Evolutionary conservation across 2,888 invertebrate species (phyloP).

Genomic region (Drosophila limbata): DNA sequence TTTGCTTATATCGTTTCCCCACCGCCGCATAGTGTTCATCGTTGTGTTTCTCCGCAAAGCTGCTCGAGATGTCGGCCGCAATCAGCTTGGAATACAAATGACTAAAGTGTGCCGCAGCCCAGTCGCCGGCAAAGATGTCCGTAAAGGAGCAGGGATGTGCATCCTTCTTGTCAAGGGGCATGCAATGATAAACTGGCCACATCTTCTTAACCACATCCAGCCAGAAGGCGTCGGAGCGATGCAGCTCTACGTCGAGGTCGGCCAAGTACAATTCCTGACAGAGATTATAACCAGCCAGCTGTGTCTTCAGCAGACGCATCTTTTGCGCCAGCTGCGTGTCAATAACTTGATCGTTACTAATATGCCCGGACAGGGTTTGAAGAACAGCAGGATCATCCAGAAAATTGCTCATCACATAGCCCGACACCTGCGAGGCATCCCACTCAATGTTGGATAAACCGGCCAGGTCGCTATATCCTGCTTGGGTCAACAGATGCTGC

Average conservation of each 20-base stretch:
- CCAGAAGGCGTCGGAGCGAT: conserved; percentile 93
- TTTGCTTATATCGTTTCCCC: conserved; percentile 91
- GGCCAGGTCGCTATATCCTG: conserved; percentile 93
- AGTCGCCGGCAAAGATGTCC: conserved; percentile 93
- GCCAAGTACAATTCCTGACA: conserved; percentile 93
- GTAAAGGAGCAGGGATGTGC: conserved; percentile 94
- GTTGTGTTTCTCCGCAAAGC: conserved; percentile 88
- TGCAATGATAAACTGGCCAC: conserved; percentile 93
- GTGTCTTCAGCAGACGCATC: conserved; percentile 88
- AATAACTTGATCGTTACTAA: conserved; percentile 90
- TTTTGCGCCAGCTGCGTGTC: conserved; percentile 89
- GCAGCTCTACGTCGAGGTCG: conserved; percentile 92
- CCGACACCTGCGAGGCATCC: conserved; percentile 95
- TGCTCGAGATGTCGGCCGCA: conserved; percentile 95
- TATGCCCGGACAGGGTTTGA: conserved; percentile 90
- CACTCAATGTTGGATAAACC: conserved; percentile 96
- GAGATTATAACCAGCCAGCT: conserved; percentile 92
- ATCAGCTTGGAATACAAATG: conserved; percentile 94
- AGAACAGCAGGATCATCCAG: conserved; percentile 88
- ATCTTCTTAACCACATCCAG: conserved; percentile 90
- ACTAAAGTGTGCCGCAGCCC: conserved; percentile 94
- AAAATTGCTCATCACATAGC: conserved; percentile 93
- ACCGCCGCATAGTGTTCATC: conserved; percentile 85
- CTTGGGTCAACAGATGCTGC: conserved; percentile 93
- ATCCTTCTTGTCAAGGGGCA: conserved; percentile 92